phyloP scores from a whole-genome alignment of 2,888 invertebrate species.

The Allolobophora icterica region DNA sequence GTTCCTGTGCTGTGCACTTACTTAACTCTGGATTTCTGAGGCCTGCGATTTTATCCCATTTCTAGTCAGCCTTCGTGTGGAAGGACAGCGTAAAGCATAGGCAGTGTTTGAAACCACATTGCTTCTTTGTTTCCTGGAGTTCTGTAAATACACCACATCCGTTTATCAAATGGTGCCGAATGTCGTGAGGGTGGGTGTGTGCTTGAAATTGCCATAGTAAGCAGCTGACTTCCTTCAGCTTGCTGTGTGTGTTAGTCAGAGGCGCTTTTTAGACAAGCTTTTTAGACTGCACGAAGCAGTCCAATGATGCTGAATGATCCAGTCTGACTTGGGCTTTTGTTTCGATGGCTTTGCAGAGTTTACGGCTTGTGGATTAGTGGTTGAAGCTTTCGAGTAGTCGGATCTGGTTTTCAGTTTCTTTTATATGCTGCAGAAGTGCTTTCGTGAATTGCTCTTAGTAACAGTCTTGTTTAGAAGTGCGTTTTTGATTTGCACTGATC shows the following conservation, averaged over 20 bases:
- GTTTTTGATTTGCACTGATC: neutral
- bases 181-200: neutral
- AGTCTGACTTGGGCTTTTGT: neutral
- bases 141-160: constrained; percentile 17
- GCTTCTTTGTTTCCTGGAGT: neutral
- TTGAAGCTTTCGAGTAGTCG: neutral
- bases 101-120: neutral
- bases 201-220: neutral
- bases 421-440: neutral
- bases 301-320: neutral
- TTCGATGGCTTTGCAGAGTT: neutral
- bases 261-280: neutral
- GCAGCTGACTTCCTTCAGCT: neutral
- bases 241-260: neutral
- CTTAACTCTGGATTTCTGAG: neutral
- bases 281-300: neutral
- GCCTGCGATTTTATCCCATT: neutral
- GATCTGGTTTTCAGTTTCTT: neutral
- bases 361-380: neutral
- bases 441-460: neutral
- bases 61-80: neutral
- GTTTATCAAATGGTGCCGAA: neutral
- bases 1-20: neutral
- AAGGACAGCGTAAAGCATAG: neutral
- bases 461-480: neutral